Conservation (phyloP, 2,888 invertebrate genomes). For the Agrotis segetum region DNA sequence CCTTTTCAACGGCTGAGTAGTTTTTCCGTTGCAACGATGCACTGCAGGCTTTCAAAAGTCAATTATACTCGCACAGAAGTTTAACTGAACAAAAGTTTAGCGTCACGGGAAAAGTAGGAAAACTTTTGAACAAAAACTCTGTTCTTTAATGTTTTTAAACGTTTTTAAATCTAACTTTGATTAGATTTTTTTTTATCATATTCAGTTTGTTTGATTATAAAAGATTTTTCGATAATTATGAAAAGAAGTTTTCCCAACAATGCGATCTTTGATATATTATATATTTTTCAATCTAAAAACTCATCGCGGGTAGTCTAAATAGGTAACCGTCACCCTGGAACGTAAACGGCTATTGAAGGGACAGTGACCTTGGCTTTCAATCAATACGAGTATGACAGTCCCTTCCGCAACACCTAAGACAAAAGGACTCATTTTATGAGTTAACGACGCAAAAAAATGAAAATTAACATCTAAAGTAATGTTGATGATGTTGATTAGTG, state of each 20-base stretch:
- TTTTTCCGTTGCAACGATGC: slow-evolving; percentile 23
- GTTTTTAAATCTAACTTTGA: background rate
- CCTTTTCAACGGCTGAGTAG: background rate
- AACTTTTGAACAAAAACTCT: slow-evolving; percentile 19
- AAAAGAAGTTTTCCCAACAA: background rate
- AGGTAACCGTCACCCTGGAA: too few species aligned
- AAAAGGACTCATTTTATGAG: too few species aligned
- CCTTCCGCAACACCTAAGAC: too few species aligned
- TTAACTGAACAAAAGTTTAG: slow-evolving; percentile 20
- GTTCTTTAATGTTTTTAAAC: slow-evolving; percentile 22
- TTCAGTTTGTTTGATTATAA: background rate
- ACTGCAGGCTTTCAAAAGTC: slow-evolving; percentile 32
- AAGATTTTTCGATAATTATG: background rate
- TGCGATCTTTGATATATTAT: too few species aligned
- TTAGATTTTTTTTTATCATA: slow-evolving; percentile 1
- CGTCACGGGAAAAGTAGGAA: slow-evolving; percentile 24
- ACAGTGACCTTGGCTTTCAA: too few species aligned
- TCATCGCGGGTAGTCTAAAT: too few species aligned
- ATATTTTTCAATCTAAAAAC: too few species aligned
- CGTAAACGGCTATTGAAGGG: too few species aligned
- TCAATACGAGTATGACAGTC: too few species aligned
- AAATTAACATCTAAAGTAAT: too few species aligned
- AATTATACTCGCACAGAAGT: slow-evolving; percentile 33
- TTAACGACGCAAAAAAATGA: too few species aligned
- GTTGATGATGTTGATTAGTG: too few species aligned